Evolutionary conservation across 2,888 invertebrate genomes (phyloP), one percentile per base, ranked within the genome.

Genomic region (Rotaria sp.): DNA sequence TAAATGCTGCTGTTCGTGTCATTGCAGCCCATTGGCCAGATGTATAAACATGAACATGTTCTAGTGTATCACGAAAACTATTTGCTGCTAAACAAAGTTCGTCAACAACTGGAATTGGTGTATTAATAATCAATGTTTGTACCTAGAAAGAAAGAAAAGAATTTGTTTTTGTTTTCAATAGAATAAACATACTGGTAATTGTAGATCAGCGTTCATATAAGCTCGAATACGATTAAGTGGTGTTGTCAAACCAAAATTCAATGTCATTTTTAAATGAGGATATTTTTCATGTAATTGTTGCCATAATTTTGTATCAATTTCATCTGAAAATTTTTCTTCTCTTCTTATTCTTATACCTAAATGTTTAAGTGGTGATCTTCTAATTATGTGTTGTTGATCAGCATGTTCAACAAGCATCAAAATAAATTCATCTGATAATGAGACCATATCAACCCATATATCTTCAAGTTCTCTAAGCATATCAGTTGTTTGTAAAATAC

Each of bases 321-420:
- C 80, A 45, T 80, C 80, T 7, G 80, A 80, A 45, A 45, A 80
- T 80, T 80, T 80, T 45, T 80, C 80, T n/a, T 80, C 80, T 45
- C 80, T 45, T 41, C 80, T 24, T 45, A 80, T 80, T 80, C 80
- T 45, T 45, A 80, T 13, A 13, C 80, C 80, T n/a, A 80, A 45
- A 80, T 80, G 80, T 45, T 80, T 80, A 4, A 80, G 10, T 18
- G 35, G 1, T 18, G 67, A 30, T 21, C 7, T 35, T 67, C 21
- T 3, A 18, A 21, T 21, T 5, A 67, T 21, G 21, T 35, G 18
- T 67, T 67, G 35, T 67, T 67, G 21, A 45, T 80, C 45, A n/a
- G 45, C 80, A n/a, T 80, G 10, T 26, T 15, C 45, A 11, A 8
- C 11, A 11, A 80, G n/a, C 45, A 80, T 45, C 45, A 45, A n/a